These are phyloP conservation scores for Sparidentex hasta DNA, from an alignment of 2,797 vertebrate species.

Conservation along the genomic window DNA sequence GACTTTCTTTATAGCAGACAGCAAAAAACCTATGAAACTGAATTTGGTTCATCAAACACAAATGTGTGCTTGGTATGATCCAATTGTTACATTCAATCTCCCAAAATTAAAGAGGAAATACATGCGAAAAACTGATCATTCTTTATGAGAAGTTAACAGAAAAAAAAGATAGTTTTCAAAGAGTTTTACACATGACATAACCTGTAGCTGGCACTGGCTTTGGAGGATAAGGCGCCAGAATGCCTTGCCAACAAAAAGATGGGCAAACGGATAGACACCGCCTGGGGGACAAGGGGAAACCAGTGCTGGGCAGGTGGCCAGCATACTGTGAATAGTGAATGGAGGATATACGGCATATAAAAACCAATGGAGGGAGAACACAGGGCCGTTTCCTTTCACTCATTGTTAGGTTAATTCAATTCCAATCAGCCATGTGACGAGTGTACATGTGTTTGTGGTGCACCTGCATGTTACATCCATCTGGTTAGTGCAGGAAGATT, in stretches of 20 bases:
- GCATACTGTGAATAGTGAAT: conserved; percentile 57
- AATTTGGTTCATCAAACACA: background rate
- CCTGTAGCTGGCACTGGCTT: conserved; percentile 36
- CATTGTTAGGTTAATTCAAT: conserved; percentile 58
- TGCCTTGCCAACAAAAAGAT: conserved; percentile 47
- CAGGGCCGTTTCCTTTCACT: conserved; percentile 42
- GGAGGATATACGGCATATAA: conserved; percentile 47
- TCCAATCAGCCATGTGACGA: conserved; percentile 59
- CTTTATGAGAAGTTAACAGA: conserved; percentile 21
- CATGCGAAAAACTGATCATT: background rate
- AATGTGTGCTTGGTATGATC: background rate
- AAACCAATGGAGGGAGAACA: conserved; percentile 51
- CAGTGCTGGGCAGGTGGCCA: conserved; percentile 65
- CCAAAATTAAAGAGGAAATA: background rate
- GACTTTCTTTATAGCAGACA: conserved; percentile 9
- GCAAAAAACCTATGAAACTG: background rate
- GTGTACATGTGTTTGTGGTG: conserved; percentile 50
- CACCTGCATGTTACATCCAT: conserved; percentile 66
- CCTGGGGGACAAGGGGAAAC: conserved; percentile 39
- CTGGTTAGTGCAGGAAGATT: conserved; percentile 48
- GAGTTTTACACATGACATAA: conserved; percentile 32
- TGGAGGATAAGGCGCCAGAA: conserved; percentile 35
- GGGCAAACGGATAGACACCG: conserved; percentile 39
- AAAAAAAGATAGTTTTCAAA: conserved; percentile 1
- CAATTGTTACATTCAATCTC: background rate